These are phyloP conservation scores for Typhlichthys subterraneus DNA, from an alignment of 2,797 vertebrate genomes.

Conservation along the genomic window DNA sequence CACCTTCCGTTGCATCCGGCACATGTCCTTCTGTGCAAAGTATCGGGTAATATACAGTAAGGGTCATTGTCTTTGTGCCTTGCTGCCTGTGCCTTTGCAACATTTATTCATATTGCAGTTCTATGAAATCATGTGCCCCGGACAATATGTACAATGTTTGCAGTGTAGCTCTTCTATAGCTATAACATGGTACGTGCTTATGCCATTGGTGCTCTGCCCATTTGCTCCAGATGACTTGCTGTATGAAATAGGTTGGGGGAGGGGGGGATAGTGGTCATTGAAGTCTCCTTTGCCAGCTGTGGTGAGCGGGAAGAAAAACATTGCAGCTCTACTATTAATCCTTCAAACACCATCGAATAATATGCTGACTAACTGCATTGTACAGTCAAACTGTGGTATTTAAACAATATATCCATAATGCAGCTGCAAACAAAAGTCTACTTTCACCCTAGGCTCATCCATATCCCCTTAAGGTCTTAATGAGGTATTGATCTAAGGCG, in stretches of 20 bases:
- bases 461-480: not conserved
- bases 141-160: constrained; percentile 4
- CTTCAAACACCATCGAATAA: not conserved
- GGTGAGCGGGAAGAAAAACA: constrained; percentile 14
- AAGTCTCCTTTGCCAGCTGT: constrained; percentile 49
- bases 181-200: not conserved
- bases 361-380: not conserved
- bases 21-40: too few species aligned
- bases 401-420: not conserved
- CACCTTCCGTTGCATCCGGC: too few species aligned
- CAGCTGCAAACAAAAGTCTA: constrained; percentile 1
- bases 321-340: constrained; percentile 16
- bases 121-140: not conserved
- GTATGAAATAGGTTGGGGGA: constrained; percentile 19
- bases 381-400: not conserved
- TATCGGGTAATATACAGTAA: too few species aligned
- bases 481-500: not conserved
- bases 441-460: not conserved
- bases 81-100: too few species aligned
- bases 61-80: too few species aligned
- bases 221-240: constrained; percentile 2
- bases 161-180: constrained; percentile 4
- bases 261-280: constrained; percentile 12
- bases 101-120: constrained; percentile 26
- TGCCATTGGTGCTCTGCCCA: constrained; percentile 4